phyloP scores from a whole-genome alignment of 2,797 vertebrate genomes.

The Melopsittacus undulatus region DNA sequence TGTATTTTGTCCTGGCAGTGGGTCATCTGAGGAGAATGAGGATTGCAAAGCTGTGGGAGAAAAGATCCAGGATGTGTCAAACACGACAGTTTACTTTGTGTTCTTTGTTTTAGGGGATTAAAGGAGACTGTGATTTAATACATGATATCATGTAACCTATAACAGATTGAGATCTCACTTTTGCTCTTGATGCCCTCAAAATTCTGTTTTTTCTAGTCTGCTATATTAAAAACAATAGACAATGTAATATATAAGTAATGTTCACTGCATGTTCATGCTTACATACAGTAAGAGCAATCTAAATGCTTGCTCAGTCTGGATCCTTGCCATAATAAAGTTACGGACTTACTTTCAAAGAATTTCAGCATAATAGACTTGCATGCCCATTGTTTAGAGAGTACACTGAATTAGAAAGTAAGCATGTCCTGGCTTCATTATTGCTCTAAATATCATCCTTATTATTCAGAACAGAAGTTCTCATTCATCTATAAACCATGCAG shows the following conservation, averaged over 20 bases:
- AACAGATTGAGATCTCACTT: background rate
- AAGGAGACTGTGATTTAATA: background rate
- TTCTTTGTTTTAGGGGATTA: background rate
- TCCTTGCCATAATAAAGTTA: background rate
- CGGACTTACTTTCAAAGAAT: background rate
- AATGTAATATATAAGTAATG: background rate
- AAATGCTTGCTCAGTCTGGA: background rate
- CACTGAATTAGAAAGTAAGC: background rate
- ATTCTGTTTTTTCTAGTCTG: background rate
- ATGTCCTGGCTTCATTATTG: background rate
- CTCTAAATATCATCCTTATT: background rate
- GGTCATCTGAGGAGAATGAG: background rate
- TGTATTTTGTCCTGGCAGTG: background rate
- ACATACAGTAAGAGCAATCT: background rate
- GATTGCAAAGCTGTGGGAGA: background rate
- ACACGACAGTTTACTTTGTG: background rate
- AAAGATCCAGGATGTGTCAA: background rate
- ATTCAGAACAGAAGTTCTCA: background rate
- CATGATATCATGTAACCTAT: background rate
- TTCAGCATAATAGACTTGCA: background rate
- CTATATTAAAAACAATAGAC: background rate
- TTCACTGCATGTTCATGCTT: background rate
- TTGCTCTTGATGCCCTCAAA: background rate
- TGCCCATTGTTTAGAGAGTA: background rate
- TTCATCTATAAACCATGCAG: background rate